phyloP scores from a whole-genome alignment of 2,888 invertebrate genomes.

The Eupithecia insigniata region DNA sequence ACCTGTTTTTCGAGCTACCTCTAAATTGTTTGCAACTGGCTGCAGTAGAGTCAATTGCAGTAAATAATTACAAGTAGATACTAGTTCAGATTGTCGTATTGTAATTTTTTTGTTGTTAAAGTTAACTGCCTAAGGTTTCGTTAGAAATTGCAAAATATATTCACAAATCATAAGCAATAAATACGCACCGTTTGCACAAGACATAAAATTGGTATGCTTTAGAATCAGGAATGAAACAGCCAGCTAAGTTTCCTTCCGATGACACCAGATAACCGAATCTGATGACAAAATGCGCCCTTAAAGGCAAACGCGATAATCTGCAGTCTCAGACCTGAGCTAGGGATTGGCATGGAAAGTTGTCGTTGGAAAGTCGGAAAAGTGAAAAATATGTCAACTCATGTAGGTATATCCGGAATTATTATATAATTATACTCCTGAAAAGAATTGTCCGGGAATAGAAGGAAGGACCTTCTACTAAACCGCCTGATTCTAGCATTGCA shows the following conservation, averaged over 20 bases:
- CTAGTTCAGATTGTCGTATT: too few relatives aligned
- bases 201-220: neutral
- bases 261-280: constrained; percentile 60
- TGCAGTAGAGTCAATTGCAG: too few relatives aligned
- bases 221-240: neutral
- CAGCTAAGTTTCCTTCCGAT: constrained; percentile 24
- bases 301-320: constrained; percentile 75
- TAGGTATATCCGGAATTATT: too few relatives aligned
- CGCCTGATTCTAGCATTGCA: neutral
- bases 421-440: too few relatives aligned
- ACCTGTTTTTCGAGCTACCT: too few relatives aligned
- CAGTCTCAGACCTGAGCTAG: constrained; percentile 52
- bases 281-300: constrained; percentile 70
- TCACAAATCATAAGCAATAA: too few relatives aligned
- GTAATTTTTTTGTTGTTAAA: too few relatives aligned
- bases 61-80: too few relatives aligned
- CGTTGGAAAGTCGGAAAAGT: neutral
- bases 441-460: neutral
- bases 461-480: neutral
- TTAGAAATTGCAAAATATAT: too few relatives aligned
- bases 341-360: neutral
- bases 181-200: neutral
- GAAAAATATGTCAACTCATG: too few relatives aligned
- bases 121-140: too few relatives aligned
- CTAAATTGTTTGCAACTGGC: too few relatives aligned